Evolutionary conservation across 64 coral and sea anemone genomes (phyloP), one percentile per base, ranked within the genome.

Genomic region (Stichodactyla helianthus): DNA sequence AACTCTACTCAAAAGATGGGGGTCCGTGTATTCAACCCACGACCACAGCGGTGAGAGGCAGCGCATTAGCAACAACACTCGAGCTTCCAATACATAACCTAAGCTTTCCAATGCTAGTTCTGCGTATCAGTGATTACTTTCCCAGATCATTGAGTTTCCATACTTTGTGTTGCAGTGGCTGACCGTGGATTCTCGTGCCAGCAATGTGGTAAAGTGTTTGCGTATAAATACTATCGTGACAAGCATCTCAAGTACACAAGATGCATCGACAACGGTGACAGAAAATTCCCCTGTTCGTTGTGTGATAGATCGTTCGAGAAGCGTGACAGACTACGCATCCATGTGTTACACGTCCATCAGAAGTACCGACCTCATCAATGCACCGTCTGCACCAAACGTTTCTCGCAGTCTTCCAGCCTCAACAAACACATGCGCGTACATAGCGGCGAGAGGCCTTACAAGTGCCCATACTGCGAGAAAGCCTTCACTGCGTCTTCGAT

Each of bases 391-490:
- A 76, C 82, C 12, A 95, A 95, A 67, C 78, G 94, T 19, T 95
- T 95, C 57, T 95, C 94, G 11, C 94, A 95, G 79, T 95, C 94
- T 0, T 95, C 94, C 23, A 95, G 94, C 54, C 87, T 95, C n/a
- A 95, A 95, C 91, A 95, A 95, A 65, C 94, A 95, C 84, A 95
- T 93, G 94, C 84, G 94, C n/a, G 94, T 95, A 6, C 94, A 95
- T 35, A 95, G 94, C 20, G 94, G 94, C 5, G 94, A 95, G 19
- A 55, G 94, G 54, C 94, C 94, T 1, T 95, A 95, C 68, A 95
- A 95, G 54, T 95, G 94, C 62, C 94, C 94, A 0, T 92, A 93
- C 31, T 95, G 94, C 18, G 94, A 89, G 4, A 95, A 95, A 54
- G 94, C 94, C 0, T 95, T 95, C 28, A 93, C 94, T 4, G 94